These are phyloP conservation scores for Cinclus cinclus DNA, from an alignment of 2,113 vertebrate genomes.

Conservation along the genomic window DNA sequence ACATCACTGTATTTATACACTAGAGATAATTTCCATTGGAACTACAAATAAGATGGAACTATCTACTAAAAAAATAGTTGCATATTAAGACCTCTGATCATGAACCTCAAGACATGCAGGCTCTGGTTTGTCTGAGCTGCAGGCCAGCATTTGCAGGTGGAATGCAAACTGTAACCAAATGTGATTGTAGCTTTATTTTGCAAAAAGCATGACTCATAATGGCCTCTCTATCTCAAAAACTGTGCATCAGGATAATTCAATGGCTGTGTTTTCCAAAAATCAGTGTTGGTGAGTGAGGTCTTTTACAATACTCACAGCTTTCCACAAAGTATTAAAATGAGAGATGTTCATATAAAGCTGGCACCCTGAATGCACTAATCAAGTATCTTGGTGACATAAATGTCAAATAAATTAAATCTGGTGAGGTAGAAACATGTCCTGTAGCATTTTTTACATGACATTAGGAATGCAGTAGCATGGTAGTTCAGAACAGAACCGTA, in stretches of 20 bases:
- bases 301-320: background rate
- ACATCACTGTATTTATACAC: background rate
- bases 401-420: slow-evolving; percentile 16
- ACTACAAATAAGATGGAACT: background rate
- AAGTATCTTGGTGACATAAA: background rate
- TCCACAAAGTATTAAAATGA: background rate
- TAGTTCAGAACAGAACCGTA: background rate
- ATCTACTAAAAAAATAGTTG: background rate
- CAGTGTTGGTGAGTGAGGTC: background rate
- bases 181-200: background rate
- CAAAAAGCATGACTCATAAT: background rate
- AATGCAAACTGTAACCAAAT: background rate
- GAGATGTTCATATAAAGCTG: background rate
- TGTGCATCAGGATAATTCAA: background rate
- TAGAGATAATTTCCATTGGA: background rate
- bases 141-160: background rate
- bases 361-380: background rate
- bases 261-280: background rate
- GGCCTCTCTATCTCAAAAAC: background rate
- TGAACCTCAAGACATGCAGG: background rate
- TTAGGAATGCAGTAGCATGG: background rate
- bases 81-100: background rate
- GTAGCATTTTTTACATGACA: background rate
- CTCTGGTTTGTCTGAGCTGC: background rate
- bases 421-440: background rate